Evolutionary conservation across 2,113 vertebrate species (phyloP), one percentile per base, ranked within the genome.

Genomic region (Platysteira castanea): DNA sequence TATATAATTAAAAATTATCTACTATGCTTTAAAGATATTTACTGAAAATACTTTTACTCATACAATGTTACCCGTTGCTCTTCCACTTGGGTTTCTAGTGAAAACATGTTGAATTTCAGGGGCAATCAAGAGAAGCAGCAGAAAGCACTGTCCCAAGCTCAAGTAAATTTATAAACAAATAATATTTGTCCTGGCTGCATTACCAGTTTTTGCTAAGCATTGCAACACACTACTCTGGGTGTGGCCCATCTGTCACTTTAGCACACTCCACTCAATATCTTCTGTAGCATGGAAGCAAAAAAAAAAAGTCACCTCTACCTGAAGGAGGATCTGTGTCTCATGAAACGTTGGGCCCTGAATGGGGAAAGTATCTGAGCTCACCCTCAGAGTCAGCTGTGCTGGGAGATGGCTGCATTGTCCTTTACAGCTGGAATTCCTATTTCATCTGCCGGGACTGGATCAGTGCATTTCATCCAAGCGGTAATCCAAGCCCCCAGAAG

Each of bases 311-410:
- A 23, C 15, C n/a, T 83, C 47, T 59, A 0, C 50, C 9, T 52
- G 52, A 44, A 90, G 37, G 42, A 53, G 53, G 37, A 16, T 24
- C 71, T 37, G 22, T 70, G 50, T 24, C 39, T 74, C 23, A 6
- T 17, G 23, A 54, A 77, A 44, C 0, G 8, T 41, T 53, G 19
- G 4, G 9, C 13, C 30, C 28, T 7, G 4, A 6, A 7, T 9
- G 49, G 59, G 22, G 57, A 69, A 47, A 57, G 54, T 13, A 9
- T 28, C 57, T 2, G 26, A 94, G 33, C 47, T 35, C 26, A 2
- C 26, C 2, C 65, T 53, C 30, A 27, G 67, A 78, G 39, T 44
- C 61, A 71, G 53, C 52, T 74, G 65, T 17, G 57, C 6, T 70
- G 61, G 57, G 59, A 63, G 61, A 16, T 0, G 7, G 8, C 35